Percentiles rank a stretch among this genome's conserved stretches.
Evolutionary conservation across 2,888 invertebrate genomes (phyloP).

Genomic region (Eupithecia centaureata): DNA sequence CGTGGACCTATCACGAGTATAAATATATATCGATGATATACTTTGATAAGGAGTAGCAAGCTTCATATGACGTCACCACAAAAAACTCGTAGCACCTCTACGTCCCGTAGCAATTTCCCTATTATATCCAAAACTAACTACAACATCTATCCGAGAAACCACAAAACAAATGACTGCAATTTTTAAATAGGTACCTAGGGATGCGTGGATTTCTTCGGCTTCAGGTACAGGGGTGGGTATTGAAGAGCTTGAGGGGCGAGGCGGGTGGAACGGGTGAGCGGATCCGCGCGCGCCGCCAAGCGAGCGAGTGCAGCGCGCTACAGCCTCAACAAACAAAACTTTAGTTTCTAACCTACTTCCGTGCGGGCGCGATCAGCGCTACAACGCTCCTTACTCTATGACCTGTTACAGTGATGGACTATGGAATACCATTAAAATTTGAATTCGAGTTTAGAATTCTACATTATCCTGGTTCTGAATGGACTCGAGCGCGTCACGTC

Average conservation of each 20-base stretch:
- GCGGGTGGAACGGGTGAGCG: slow-evolving; percentile 51
- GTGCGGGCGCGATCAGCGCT: slow-evolving; percentile 78
- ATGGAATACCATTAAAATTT: slow-evolving; percentile 53
- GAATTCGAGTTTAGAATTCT: slow-evolving; percentile 25
- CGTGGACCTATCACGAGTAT: background rate
- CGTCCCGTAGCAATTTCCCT: slow-evolving; percentile 3
- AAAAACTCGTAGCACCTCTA: slow-evolving; percentile 7
- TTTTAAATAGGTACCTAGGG: slow-evolving; percentile 10
- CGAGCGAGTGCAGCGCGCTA: slow-evolving; percentile 74
- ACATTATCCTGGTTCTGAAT: slow-evolving; percentile 60
- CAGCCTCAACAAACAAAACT: slow-evolving; percentile 84
- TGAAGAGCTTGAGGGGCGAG: slow-evolving; percentile 59
- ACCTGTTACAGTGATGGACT: slow-evolving; percentile 75
- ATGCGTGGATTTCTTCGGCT: slow-evolving; percentile 2
- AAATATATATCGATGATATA: background rate
- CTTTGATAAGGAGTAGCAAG: background rate
- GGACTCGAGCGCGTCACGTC: slow-evolving; percentile 70
- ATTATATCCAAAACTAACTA: slow-evolving; percentile 5
- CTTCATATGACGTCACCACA: background rate
- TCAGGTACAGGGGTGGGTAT: slow-evolving; percentile 59
- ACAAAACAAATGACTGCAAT: slow-evolving; percentile 8
- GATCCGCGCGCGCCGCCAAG: slow-evolving; percentile 62
- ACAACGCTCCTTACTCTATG: slow-evolving; percentile 62
- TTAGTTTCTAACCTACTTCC: slow-evolving; percentile 85
- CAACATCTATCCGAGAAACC: slow-evolving; percentile 5